A percentile compares a stretch with the other conserved stretches of the same genome.
Conservation (phyloP, 2,888 invertebrate genomes). For the Leptinotarsa juncta region DNA sequence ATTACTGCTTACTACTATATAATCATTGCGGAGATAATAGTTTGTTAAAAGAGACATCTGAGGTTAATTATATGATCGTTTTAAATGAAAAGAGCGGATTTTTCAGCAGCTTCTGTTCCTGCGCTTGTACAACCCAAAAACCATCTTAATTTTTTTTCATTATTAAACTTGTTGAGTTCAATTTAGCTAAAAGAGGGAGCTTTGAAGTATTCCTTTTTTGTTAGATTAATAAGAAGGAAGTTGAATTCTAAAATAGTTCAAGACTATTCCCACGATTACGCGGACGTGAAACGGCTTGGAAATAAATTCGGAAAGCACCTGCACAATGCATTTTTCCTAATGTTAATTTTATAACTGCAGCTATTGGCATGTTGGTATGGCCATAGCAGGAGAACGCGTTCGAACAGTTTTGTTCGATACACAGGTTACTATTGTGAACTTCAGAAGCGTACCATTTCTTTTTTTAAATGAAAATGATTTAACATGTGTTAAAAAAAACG, state of each 20-base stretch:
- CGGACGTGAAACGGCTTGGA: slow-evolving; percentile 33
- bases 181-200: not conserved
- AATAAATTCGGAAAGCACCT: slow-evolving; percentile 48
- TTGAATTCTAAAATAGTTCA: slow-evolving; percentile 45
- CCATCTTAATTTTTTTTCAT: not conserved
- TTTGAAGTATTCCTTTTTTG: slow-evolving; percentile 37
- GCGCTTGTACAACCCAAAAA: not conserved
- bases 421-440: too few relatives aligned
- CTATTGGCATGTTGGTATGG: slow-evolving; percentile 47
- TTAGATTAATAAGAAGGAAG: slow-evolving; percentile 30
- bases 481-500: too few relatives aligned
- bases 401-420: slow-evolving; percentile 48
- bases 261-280: slow-evolving; percentile 48
- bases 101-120: not conserved
- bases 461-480: too few relatives aligned
- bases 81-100: not conserved
- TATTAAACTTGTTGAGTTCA: too few relatives aligned
- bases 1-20: not conserved
- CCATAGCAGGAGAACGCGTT: slow-evolving; percentile 50
- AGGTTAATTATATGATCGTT: slow-evolving; percentile 3
- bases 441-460: too few relatives aligned
- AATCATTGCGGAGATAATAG: not conserved
- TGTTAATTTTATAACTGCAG: slow-evolving; percentile 54
- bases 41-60: not conserved
- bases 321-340: slow-evolving; percentile 53